Base-by-base conservation (phyloP, 1,140 invertebrate genomes). In the Ephestia elutella region DNA sequence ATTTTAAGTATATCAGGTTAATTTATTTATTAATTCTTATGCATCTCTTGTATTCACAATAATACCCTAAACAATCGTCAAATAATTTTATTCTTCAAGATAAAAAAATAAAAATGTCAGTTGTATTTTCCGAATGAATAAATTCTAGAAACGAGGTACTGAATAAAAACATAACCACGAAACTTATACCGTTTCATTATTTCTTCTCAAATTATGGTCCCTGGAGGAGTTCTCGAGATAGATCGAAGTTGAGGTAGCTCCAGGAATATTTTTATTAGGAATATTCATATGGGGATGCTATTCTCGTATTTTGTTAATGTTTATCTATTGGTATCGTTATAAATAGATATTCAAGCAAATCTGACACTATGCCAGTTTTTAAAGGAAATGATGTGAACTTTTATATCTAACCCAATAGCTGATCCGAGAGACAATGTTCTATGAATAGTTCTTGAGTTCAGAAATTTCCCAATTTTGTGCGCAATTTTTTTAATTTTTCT, bases 101-200 rank as follows among this genome's bases (percentile, higher is more conserved):
- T 2, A 54, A 5, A n/a, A 25, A 54, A 21, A 54, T 44, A 44
- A 4, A 15, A 15, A 17, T 17, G 38, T 15, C 10, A 9, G 38
- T 44, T 17, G 38, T 15, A 9, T 1, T 44, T 44, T 44, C 30
- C 11, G 4, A 44, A 44, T 17, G 38, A 49, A 49, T 49, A 19
- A 49, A 49, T 18, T 49, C 48, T 19, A 20, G 18, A 55, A n/a
- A 38, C n/a, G 25, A 38, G 65, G 57, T 32, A 61, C 60, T 73
- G 63, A 76, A 76, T 78, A 76, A 73, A n/a, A 67, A 74, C 65
- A 78, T 72, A 17, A n/a, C n/a, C 48, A 57, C 17, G 59, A 65
- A 73, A 77, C 63, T 73, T 75, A 65, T 68, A 72, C 57, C 57
- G 65, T 73, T 75, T 78, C 70, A 80, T 80, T 78, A 78, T 76